Base-by-base conservation (phyloP, 2,888 invertebrate species). In the Volucella inanis region DNA sequence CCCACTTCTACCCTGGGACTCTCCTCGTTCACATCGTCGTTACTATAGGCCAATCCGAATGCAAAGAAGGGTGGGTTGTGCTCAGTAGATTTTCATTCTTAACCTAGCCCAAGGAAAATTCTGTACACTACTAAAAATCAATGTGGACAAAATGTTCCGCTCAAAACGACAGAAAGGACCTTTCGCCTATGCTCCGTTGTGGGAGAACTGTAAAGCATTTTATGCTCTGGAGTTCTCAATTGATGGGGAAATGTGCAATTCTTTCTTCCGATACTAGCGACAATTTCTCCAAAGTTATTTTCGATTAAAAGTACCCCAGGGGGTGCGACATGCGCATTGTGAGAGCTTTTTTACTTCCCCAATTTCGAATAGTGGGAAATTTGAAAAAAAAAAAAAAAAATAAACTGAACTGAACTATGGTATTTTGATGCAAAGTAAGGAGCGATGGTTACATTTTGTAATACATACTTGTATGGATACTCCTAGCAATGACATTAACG, bases 21-120 rank as follows among this genome's bases (percentile, higher is more conserved):
- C 31, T 31, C 4, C 31, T 31, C 31, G 31, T 31, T 72, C 39
- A 15, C 47, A 15, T 67, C 61, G n/a, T n/a, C 49, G 52, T 18
- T 52, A 39, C 38, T 52, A 39, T 43, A 62, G 61, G 65, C 50
- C 61, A 68, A 67, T 75, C 31, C 41, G 70, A 70, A 49, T 68
- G 65, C 62, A 39, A 64, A n/a, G 61, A 75, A 64, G 39, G 64
- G 68, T 70, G 76, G 62, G 59, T 75, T 76, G 68, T 70, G 64
- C 80, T 62, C 62, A 72, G 74, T 47, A 50, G 72, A 76, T 67
- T 76, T 71, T 80, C 70, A 76, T 84, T 80, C 84, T 84, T 84
- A 84, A 84, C 84, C 84, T 84, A 84, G 84, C 84, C 80, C 84
- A 84, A 84, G 80, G 80, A 84, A 84, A 84, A 80, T 80, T 84